Evolutionary conservation across 1,140 invertebrate genomes (phyloP).

Genomic region (roundworm (Caenorhabditis elegans)): WBcel235 BX284604.4:7156501-7157000

Average conservation of each 20-base stretch:
- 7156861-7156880: no score
- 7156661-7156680: slow-evolving; percentile 12
- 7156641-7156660: background rate
- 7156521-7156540: background rate
- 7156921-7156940: background rate
- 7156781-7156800: background rate
- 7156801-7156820: background rate
- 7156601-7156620: background rate
- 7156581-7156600: background rate
- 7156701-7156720: background rate
- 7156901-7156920: background rate
- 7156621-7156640: background rate
- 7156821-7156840: background rate
- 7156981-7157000: background rate
- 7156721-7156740: background rate
- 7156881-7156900: background rate
- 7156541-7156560: background rate
- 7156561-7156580: background rate
- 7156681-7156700: background rate
- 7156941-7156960: slow-evolving; percentile 28
- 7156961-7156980: background rate
- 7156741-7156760: background rate
- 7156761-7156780: background rate
- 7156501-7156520: background rate
- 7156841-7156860: no score